A percentile compares a stretch with the other conserved stretches of the same genome.
These are phyloP conservation scores for Sturnus vulgaris DNA, from an alignment of 2,113 vertebrate genomes.

Conservation along the genomic window DNA sequence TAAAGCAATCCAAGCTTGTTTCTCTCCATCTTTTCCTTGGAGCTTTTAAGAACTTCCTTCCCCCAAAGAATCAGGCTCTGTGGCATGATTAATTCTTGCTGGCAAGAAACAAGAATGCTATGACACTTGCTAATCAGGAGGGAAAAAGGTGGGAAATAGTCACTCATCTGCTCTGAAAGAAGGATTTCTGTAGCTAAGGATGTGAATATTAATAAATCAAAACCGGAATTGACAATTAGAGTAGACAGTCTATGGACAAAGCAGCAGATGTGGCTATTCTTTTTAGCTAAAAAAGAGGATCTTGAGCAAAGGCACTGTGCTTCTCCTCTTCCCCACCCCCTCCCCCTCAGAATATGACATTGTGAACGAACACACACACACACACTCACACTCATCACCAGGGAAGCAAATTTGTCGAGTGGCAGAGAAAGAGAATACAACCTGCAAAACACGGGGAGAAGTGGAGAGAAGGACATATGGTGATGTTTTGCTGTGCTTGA, in stretches of 20 bases:
- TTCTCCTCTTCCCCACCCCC: background rate
- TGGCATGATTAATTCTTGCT: background rate
- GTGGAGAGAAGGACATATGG: conserved; percentile 17
- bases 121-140: conserved; percentile 13
- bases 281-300: background rate
- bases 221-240: conserved; percentile 13
- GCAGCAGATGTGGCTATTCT: conserved; percentile 41
- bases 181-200: conserved; percentile 3
- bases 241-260: conserved; percentile 5
- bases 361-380: background rate
- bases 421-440: conserved; percentile 20
- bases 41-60: background rate
- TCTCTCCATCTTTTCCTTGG: background rate
- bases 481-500: conserved; percentile 47
- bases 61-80: background rate
- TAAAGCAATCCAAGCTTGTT: background rate
- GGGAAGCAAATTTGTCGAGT: background rate
- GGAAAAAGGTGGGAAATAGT: conserved; percentile 7
- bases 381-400: background rate
- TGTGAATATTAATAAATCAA: conserved; percentile 42
- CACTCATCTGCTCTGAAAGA: background rate
- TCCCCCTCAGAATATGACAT: background rate
- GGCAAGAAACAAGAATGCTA: conserved; percentile 36
- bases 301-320: background rate
- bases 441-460: conserved; percentile 30